phyloP scores from a whole-genome alignment of 2,113 vertebrate species.

The Porphyrio hochstetteri region DNA sequence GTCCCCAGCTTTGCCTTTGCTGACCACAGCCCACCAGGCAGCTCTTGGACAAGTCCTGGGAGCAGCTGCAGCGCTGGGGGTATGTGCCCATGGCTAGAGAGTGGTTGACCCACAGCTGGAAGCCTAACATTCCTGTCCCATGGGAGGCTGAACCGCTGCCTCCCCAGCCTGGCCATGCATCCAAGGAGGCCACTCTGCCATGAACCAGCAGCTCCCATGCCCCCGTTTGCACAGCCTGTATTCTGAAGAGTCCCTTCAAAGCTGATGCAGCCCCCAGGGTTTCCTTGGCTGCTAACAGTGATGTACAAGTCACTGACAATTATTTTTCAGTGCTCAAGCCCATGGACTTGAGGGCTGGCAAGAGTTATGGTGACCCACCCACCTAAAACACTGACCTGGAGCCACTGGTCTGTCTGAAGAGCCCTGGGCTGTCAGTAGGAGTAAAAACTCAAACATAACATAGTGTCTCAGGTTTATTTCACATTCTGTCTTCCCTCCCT shows the following conservation, averaged over 20 bases:
- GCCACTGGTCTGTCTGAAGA: background rate
- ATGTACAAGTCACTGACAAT: background rate
- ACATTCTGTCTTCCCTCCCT: background rate
- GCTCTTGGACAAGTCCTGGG: background rate
- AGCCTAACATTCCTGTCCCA: background rate
- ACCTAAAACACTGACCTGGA: background rate
- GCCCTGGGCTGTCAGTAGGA: background rate
- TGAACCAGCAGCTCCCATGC: background rate
- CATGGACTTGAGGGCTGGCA: background rate
- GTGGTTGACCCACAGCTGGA: background rate
- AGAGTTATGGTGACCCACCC: background rate
- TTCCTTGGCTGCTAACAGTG: background rate
- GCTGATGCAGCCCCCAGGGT: background rate
- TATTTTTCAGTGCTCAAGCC: background rate
- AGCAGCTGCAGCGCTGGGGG: fast-evolving
- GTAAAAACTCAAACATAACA: background rate
- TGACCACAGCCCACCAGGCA: background rate
- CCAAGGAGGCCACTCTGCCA: background rate
- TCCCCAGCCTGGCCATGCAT: background rate
- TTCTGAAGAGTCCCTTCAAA: background rate
- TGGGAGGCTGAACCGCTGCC: background rate
- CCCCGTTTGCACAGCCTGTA: background rate
- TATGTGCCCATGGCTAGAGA: background rate
- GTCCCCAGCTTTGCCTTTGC: background rate
- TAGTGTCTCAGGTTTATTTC: background rate